Percentiles rank a stretch among this genome's conserved stretches.
These are phyloP conservation scores for Scolopax rusticola DNA, from an alignment of 2,797 vertebrate genomes.

Conservation along the genomic window DNA sequence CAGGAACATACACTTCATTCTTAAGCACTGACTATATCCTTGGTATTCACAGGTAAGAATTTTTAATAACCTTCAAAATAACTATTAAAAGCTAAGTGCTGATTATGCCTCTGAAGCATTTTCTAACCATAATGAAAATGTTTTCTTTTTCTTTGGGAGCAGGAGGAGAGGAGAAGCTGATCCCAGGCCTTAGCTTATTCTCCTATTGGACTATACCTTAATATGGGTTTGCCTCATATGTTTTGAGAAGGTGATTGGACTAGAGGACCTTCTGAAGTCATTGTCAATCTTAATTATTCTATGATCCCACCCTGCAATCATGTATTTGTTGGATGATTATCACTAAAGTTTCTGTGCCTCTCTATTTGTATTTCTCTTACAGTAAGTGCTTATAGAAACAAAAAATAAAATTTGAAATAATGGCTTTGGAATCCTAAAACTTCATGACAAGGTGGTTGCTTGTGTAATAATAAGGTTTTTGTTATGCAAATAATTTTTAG, in stretches of 20 bases:
- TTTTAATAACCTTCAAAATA: neutral
- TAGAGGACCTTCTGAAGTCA: neutral
- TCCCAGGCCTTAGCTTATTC: neutral
- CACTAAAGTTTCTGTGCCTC: neutral
- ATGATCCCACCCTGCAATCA: neutral
- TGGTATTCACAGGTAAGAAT: neutral
- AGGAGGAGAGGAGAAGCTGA: neutral
- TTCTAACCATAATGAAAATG: neutral
- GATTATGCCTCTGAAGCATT: neutral
- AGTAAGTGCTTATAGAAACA: neutral
- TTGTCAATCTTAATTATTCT: neutral
- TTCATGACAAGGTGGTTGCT: neutral
- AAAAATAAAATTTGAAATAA: neutral
- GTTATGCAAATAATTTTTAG: neutral
- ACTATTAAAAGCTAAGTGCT: neutral
- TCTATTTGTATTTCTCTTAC: neutral
- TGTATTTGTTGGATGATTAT: neutral
- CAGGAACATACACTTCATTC: neutral
- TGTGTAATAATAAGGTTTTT: neutral
- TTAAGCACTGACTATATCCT: neutral
- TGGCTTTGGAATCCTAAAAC: neutral
- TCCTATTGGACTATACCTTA: neutral
- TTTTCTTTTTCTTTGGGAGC: neutral
- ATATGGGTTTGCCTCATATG: neutral
- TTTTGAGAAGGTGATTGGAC: neutral